Evolutionary conservation across 2,888 invertebrate species (phyloP), one percentile per base, ranked within the genome.

Genomic region (Xylota segnis): DNA sequence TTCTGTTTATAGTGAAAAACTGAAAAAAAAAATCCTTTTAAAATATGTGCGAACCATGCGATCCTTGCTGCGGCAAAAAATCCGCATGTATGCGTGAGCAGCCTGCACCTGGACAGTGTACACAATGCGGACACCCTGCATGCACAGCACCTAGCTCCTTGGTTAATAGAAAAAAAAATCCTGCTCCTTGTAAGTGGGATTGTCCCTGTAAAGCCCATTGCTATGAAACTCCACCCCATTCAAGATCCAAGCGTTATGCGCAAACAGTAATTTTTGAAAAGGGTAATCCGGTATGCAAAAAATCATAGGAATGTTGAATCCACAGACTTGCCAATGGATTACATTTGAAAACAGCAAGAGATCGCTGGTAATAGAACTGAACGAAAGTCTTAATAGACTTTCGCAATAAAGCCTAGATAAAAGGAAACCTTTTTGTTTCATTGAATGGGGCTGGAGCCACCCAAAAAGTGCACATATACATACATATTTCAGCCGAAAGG

Each of bases 171-270:
- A 0, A 14, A 3, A 43, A 50, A 9, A 50, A 9, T 3, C 50
- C 50, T 0, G 18, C 50, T 3, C 63, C 63, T 10, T 63, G 63
- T 7, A n/a, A 63, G 14, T 47, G 9, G 0, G 65, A 50, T n/a
- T 47, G 65, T 5, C 65, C 50, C 0, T 66, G 65, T 34, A 66
- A 63, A n/a, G 63, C 63, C 7, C 63, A 63, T 12, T 63, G 63
- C 5, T 63, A 50, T 27, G 29, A 47, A 0, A 47, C 37, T 5
- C 50, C 47, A 16, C 10, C 37, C 6, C 5, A 37, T 7, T 12
- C 18, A 1, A 50, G 16, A 5, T 12, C 65, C 6, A 47, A 29
- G 3, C 29, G 63, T 0, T 45, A 63, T 27, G 63, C 43, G 16
- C 45, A 63, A 4, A 45, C 45, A 10, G 45, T 63, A 5, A n/a